Base-by-base conservation (phyloP, 2,888 invertebrate genomes). In the Crioceris asparagi region DNA sequence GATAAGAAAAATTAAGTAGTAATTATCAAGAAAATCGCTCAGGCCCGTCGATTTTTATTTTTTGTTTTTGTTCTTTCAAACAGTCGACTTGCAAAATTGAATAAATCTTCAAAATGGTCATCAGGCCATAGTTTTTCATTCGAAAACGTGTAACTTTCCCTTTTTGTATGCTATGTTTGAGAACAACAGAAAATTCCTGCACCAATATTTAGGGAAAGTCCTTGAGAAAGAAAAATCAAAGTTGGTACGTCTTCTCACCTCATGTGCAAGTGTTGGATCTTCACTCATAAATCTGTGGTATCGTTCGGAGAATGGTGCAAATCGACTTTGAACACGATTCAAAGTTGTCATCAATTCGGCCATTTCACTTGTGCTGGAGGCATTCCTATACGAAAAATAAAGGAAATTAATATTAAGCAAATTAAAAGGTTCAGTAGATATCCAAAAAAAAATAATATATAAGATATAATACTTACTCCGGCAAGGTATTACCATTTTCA, bases 271-370 rank as follows among this genome's bases (percentile, higher is more conserved):
- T 21, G 60, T 57, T 8, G 78, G 75, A 61, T 82, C 80, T 35
- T 70, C 69, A 18, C 65, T 62, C 56, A 83, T 67, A 38, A 82
- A 67, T 35, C 67, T 65, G 41, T 73, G 71, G 55, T 78, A 80
- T 46, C 71, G 71, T 45, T 72, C 69, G 49, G 83, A 61, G 52
- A 76, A 79, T 1, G 84, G 83, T 44, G 73, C 70, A 33, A 84
- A 65, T 40, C 82, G 71, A 21, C 59, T 56, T 49, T 78, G 73
- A 12, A 77, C 59, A 29, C 64, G 62, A 35, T 64, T 57, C 29
- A 77, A 59, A 46, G 68, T 67, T 21, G 70, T 68, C 46, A 80
- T 52, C 7, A 77, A 55, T 38, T 70, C 69, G 11, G 71, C 71
- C 66, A 78, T 67, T 49, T 68, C 69, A 17, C 63, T 56, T 18